phyloP scores from a whole-genome alignment of 2,113 vertebrate species.

The Onychostruthus taczanowskii region DNA sequence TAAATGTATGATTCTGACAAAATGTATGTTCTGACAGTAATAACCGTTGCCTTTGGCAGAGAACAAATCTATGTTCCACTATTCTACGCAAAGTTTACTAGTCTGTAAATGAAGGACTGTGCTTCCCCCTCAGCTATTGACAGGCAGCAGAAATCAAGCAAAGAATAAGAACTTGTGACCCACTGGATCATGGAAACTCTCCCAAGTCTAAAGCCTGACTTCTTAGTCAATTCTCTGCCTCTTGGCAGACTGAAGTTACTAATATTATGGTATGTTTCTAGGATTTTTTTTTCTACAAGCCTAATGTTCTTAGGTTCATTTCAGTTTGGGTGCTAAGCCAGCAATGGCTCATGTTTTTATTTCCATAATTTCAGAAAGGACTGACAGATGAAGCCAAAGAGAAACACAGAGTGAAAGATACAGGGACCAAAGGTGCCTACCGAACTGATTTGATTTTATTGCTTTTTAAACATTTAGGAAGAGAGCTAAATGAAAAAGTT shows the following conservation, averaged over 20 bases:
- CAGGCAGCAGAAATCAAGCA: slow-evolving; percentile 70
- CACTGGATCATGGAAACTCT: slow-evolving; percentile 73
- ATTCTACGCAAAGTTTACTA: neutral
- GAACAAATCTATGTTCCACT: neutral
- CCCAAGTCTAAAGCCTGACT: slow-evolving; percentile 6
- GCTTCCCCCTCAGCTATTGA: slow-evolving; percentile 51
- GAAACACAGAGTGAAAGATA: neutral
- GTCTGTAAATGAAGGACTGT: slow-evolving; percentile 3
- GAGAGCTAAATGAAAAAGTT: slow-evolving; percentile 50
- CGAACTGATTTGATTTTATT: neutral
- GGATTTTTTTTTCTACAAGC: neutral
- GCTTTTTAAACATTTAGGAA: slow-evolving; percentile 49
- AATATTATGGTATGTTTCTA: neutral
- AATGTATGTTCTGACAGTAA: neutral
- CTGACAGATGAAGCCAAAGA: neutral
- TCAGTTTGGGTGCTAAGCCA: neutral
- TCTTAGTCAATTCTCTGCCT: slow-evolving; percentile 5
- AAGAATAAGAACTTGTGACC: slow-evolving; percentile 63
- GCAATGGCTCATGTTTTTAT: neutral
- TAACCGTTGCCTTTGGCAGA: neutral
- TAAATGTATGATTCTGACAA: neutral
- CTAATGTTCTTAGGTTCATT: neutral
- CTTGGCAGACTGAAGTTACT: neutral
- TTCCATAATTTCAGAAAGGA: neutral
- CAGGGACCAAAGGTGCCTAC: slow-evolving; percentile 4